Evolutionary conservation across 2,888 invertebrate species (phyloP).

Genomic region (Leptinotarsa juncta): DNA sequence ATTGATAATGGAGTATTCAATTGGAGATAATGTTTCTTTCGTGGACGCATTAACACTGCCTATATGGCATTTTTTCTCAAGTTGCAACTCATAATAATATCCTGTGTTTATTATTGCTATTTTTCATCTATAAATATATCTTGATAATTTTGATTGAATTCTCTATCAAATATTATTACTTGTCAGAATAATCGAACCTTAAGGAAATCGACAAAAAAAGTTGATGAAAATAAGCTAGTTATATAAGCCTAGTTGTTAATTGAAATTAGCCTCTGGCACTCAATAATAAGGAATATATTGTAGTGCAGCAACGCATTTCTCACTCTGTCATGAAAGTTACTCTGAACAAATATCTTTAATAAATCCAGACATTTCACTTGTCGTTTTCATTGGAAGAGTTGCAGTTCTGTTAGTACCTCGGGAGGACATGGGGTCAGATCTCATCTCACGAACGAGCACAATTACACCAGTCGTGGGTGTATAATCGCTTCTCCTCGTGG

Average conservation of each 20-base stretch:
- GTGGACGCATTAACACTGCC: no score
- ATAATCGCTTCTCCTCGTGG: slow-evolving; percentile 63
- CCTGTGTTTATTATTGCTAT: no score
- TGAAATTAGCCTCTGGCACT: background rate
- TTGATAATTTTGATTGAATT: no score
- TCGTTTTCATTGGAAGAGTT: background rate
- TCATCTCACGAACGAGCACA: slow-evolving; percentile 65
- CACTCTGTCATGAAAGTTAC: background rate
- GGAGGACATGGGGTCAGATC: slow-evolving; percentile 62
- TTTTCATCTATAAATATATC: no score
- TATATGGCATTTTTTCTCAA: no score
- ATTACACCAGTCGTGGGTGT: slow-evolving; percentile 66
- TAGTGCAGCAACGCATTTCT: background rate
- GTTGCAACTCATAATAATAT: no score
- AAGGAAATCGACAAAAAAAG: no score
- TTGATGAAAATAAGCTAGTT: no score
- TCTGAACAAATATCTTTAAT: slow-evolving; percentile 22
- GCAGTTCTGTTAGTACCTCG: slow-evolving; percentile 58
- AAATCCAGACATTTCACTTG: slow-evolving; percentile 24
- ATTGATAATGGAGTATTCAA: no score
- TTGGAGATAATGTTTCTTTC: no score
- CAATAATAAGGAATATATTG: background rate
- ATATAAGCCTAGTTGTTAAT: background rate
- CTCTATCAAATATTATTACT: no score
- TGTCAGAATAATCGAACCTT: no score